Evolutionary conservation across 1,140 invertebrate genomes (phyloP).

Genomic region (Papilio polytes): DNA sequence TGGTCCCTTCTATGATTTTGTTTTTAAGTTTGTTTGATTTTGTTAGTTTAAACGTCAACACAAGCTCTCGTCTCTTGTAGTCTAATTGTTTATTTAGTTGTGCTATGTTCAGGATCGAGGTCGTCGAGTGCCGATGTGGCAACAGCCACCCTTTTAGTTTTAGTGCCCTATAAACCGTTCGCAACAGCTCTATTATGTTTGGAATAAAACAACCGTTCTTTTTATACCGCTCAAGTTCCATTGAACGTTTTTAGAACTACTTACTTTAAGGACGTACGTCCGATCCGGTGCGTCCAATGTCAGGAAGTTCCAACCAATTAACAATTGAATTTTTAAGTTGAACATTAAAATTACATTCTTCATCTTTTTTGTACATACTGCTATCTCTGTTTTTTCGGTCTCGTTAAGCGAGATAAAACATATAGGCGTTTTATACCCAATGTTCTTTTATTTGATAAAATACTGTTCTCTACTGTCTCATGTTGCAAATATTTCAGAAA

Average conservation of each 20-base stretch:
- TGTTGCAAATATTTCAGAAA: slow-evolving; percentile 31
- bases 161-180: slow-evolving; percentile 71
- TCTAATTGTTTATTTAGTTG: slow-evolving; percentile 42
- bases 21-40: too few relatives aligned
- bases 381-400: neutral
- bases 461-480: neutral
- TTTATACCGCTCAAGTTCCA: slow-evolving; percentile 52
- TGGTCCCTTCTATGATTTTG: too few relatives aligned
- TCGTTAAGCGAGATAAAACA: neutral
- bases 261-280: neutral
- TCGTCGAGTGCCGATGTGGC: slow-evolving; percentile 63
- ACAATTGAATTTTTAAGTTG: too few relatives aligned
- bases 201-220: slow-evolving; percentile 49
- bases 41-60: neutral
- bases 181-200: slow-evolving; percentile 59
- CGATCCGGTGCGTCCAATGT: neutral
- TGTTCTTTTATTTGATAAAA: neutral
- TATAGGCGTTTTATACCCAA: too few relatives aligned
- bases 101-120: slow-evolving; percentile 56
- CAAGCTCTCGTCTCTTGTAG: neutral
- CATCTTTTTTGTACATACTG: too few relatives aligned
- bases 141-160: slow-evolving; percentile 78
- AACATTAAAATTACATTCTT: too few relatives aligned
- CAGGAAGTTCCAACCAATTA: neutral
- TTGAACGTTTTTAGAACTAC: slow-evolving; percentile 20